Conservation (phyloP, 2,113 vertebrate genomes). For the Callospermophilus lateralis region DNA sequence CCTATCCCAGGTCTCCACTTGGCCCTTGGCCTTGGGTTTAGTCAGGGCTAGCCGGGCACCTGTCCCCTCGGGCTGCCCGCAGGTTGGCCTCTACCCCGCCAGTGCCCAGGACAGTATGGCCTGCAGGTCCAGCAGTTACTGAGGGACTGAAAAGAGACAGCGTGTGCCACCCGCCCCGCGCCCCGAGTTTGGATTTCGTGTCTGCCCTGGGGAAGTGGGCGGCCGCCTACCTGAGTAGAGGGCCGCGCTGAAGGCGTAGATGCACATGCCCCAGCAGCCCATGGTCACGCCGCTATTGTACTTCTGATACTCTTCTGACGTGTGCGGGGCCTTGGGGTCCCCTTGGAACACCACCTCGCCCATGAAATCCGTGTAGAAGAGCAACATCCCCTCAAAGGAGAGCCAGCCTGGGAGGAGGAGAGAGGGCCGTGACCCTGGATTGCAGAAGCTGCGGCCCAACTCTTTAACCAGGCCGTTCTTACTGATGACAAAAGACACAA, state of each 20-base stretch:
- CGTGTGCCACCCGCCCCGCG: fast-evolving
- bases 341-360: slow-evolving; percentile 98
- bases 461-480: fast-evolving
- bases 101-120: background rate
- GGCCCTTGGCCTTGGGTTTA: fast-evolving
- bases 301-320: slow-evolving; percentile 94
- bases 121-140: background rate
- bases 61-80: background rate
- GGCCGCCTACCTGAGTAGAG: slow-evolving; percentile 94
- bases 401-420: slow-evolving; percentile 92
- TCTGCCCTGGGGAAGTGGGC: too few relatives aligned
- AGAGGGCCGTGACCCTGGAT: background rate
- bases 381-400: slow-evolving; percentile 98
- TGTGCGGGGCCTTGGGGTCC: slow-evolving; percentile 94
- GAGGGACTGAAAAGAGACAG: too few relatives aligned
- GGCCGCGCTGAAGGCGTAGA: slow-evolving; percentile 98
- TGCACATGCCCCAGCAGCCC: slow-evolving; percentile 99
- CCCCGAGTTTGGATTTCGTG: fast-evolving
- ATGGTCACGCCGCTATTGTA: slow-evolving; percentile 97
- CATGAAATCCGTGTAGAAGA: slow-evolving; percentile 99
- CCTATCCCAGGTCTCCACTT: background rate
- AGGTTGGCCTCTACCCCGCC: background rate
- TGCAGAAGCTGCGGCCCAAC: fast-evolving
- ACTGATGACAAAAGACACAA: fast-evolving
- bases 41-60: background rate